phyloP scores from a whole-genome alignment of 2,888 invertebrate species.

The Drosophila paranaensis region DNA sequence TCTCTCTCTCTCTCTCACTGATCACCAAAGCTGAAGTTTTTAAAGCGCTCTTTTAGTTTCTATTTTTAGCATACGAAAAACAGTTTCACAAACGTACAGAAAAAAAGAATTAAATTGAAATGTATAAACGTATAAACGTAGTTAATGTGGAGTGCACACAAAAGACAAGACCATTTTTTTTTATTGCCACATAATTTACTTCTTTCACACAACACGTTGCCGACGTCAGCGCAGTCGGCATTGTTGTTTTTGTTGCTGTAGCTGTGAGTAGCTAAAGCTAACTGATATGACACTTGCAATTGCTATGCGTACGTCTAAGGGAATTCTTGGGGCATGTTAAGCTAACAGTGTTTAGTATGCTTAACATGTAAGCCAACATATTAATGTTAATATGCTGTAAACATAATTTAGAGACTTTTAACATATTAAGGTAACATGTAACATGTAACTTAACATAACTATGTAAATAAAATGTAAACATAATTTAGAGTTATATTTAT shows the following conservation, averaged over 20 bases:
- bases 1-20: constrained; percentile 5
- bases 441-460: no score
- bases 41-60: constrained; percentile 30
- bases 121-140: constrained; percentile 25
- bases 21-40: constrained; percentile 42
- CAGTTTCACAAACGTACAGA: constrained; percentile 28
- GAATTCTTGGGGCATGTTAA: not conserved
- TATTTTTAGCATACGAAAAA: constrained; percentile 58
- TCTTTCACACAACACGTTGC: constrained; percentile 13
- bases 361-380: not conserved
- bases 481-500: not conserved
- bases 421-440: not conserved
- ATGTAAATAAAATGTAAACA: no score
- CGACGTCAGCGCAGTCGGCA: no score
- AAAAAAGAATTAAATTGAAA: constrained; percentile 21
- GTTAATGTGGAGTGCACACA: constrained; percentile 15
- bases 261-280: constrained; percentile 1
- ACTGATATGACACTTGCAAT: constrained; percentile 16
- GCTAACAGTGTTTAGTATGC: not conserved
- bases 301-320: not conserved
- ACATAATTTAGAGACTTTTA: not conserved
- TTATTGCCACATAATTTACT: constrained; percentile 40
- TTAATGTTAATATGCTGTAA: not conserved
- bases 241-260: constrained; percentile 1
- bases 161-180: constrained; percentile 26